A percentile compares a stretch with the other conserved stretches of the same genome.
Conservation (phyloP, 2,797 vertebrate species). For the Phoxinus dragarum region DNA sequence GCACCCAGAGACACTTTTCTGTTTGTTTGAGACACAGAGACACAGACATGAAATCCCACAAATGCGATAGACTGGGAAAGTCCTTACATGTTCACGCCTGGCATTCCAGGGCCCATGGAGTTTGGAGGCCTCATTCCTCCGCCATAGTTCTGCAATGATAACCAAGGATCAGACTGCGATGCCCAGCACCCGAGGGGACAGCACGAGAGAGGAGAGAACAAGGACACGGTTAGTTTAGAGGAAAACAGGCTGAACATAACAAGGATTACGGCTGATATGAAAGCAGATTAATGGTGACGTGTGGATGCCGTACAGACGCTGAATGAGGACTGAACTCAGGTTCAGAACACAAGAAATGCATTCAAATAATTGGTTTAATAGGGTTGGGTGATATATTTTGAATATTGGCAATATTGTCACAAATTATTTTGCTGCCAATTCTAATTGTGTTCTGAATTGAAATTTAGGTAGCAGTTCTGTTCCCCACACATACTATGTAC, state of each 20-base stretch:
- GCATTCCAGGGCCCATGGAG: conserved; percentile 94
- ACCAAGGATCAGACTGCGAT: conserved; percentile 81
- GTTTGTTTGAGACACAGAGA: not conserved
- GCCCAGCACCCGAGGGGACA: conserved; percentile 48
- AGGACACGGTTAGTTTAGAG: conserved; percentile 34
- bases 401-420: not conserved
- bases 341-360: not conserved
- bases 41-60: not conserved
- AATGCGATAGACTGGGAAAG: conserved; percentile 61
- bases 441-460: not conserved
- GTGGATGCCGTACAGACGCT: not conserved
- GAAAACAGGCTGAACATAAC: not conserved
- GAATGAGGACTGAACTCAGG: not conserved
- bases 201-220: conserved; percentile 23
- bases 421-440: not conserved
- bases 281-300: not conserved
- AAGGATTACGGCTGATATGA: not conserved
- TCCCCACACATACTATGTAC: too few species aligned
- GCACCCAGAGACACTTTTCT: not conserved
- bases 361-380: not conserved
- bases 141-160: conserved; percentile 92
- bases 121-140: conserved; percentile 99
- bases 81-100: conserved; percentile 97
- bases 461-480: too few species aligned
- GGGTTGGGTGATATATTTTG: not conserved